Conservation (phyloP, 2,888 invertebrate genomes). For the Strigamia maritima region DNA sequence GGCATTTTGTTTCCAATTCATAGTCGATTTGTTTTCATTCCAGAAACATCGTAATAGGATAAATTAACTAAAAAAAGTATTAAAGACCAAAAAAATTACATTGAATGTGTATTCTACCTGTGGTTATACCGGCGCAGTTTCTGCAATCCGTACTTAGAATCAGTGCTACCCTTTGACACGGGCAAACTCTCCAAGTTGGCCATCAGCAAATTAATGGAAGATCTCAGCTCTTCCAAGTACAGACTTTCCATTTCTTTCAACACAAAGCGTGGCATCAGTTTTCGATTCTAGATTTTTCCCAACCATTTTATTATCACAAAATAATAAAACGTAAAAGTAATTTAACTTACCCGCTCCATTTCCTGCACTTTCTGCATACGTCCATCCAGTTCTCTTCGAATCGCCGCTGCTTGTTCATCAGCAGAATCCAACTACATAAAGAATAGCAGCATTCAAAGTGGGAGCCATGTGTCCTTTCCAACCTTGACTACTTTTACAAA, state of each 20-base stretch:
- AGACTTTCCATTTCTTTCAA: constrained; percentile 99
- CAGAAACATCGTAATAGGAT: neutral
- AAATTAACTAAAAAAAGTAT: no score
- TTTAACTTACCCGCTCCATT: constrained; percentile 78
- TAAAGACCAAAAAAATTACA: constrained; percentile 47
- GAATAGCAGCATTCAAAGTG: no score
- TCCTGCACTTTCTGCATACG: constrained; percentile 94
- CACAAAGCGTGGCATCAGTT: constrained; percentile 98
- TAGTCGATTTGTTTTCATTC: no score
- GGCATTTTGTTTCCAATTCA: no score
- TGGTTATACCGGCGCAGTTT: constrained; percentile 98
- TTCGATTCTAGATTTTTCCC: constrained; percentile 69
- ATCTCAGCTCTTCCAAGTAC: constrained; percentile 96
- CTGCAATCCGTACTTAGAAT: constrained; percentile 95
- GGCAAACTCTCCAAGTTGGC: constrained; percentile 98
- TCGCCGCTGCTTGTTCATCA: constrained; percentile 99
- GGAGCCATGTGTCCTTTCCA: no score
- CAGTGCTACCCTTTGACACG: constrained; percentile 95
- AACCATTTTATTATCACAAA: neutral
- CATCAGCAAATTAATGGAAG: constrained; percentile 96
- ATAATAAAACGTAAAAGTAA: neutral
- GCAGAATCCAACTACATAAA: constrained; percentile 83
- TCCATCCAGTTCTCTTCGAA: constrained; percentile 95
- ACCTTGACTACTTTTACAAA: no score
- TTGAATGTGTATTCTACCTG: constrained; percentile 64